phyloP scores from a whole-genome alignment of 2,888 invertebrate genomes.

The Eubasilissa splendida region DNA sequence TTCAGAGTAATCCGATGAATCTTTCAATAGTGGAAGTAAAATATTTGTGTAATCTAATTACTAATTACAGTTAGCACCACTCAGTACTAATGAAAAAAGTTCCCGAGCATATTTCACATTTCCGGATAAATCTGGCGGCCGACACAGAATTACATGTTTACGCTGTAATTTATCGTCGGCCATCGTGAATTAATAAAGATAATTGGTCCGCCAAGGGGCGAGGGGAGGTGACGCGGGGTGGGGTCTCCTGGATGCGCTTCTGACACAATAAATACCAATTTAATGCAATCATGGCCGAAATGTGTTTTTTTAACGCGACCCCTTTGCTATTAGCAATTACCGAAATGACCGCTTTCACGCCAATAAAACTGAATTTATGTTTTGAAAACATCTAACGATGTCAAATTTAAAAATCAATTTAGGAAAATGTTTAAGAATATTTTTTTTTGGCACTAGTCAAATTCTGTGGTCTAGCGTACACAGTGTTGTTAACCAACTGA shows the following conservation, averaged over 20 bases:
- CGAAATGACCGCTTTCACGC: neutral
- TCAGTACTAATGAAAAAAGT: slow-evolving; percentile 52
- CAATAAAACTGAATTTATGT: no score
- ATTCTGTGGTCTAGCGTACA: no score
- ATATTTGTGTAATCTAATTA: slow-evolving; percentile 11
- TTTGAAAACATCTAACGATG: no score
- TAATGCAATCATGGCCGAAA: slow-evolving; percentile 26
- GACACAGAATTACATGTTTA: slow-evolving; percentile 50
- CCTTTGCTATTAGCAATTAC: slow-evolving; percentile 38
- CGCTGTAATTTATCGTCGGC: slow-evolving; percentile 45
- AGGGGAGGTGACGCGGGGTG: neutral
- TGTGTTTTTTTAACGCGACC: slow-evolving; percentile 11
- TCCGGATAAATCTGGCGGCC: slow-evolving; percentile 47
- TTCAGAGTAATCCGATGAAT: neutral
- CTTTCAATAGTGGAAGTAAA: neutral
- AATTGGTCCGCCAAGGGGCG: slow-evolving; percentile 38
- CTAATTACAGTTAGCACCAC: slow-evolving; percentile 34
- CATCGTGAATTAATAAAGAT: slow-evolving; percentile 52
- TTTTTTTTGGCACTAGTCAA: no score
- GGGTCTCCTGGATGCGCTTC: neutral
- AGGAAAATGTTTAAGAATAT: no score
- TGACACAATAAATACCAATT: slow-evolving; percentile 30
- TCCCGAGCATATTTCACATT: slow-evolving; percentile 47
- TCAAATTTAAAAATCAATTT: no score
- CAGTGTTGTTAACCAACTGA: no score